Evolutionary conservation across 2,797 vertebrate genomes (phyloP).

Genomic region (Microctenopoma steveboyesi): DNA sequence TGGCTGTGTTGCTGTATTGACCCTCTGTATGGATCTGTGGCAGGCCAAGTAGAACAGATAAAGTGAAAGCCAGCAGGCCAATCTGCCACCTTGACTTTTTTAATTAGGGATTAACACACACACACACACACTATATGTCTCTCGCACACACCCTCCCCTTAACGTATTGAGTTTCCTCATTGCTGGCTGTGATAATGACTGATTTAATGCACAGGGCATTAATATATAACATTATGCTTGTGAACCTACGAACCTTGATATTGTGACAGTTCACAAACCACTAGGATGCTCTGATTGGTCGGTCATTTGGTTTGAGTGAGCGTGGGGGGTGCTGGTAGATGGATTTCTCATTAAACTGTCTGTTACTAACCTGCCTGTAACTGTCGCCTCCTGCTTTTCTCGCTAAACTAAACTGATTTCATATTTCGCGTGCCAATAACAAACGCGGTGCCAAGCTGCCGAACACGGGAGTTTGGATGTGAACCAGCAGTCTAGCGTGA

Average conservation of each 20-base stretch:
- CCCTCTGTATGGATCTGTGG: slow-evolving; percentile 51
- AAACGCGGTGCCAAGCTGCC: not conserved
- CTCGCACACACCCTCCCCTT: slow-evolving; percentile 1
- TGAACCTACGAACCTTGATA: not conserved
- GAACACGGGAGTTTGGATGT: no score
- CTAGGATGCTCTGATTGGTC: not conserved
- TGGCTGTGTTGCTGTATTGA: slow-evolving; percentile 48
- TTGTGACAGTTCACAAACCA: not conserved
- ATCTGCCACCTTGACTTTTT: slow-evolving; percentile 58
- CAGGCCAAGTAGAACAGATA: slow-evolving; percentile 47
- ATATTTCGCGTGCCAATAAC: not conserved
- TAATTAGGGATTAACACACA: slow-evolving; percentile 50
- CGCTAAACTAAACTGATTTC: not conserved
- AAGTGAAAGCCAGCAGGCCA: slow-evolving; percentile 47
- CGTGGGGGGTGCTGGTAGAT: not conserved
- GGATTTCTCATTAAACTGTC: no score
- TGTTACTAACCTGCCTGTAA: no score
- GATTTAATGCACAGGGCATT: slow-evolving; percentile 14
- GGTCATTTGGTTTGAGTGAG: not conserved
- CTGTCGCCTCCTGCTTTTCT: not conserved
- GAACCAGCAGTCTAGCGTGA: not conserved
- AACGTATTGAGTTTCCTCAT: slow-evolving; percentile 20
- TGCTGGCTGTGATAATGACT: slow-evolving; percentile 15
- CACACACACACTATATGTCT: not conserved
- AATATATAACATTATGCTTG: not conserved